Evolutionary conservation across 2,113 vertebrate genomes (phyloP).

Genomic region (Cettia cetti): DNA sequence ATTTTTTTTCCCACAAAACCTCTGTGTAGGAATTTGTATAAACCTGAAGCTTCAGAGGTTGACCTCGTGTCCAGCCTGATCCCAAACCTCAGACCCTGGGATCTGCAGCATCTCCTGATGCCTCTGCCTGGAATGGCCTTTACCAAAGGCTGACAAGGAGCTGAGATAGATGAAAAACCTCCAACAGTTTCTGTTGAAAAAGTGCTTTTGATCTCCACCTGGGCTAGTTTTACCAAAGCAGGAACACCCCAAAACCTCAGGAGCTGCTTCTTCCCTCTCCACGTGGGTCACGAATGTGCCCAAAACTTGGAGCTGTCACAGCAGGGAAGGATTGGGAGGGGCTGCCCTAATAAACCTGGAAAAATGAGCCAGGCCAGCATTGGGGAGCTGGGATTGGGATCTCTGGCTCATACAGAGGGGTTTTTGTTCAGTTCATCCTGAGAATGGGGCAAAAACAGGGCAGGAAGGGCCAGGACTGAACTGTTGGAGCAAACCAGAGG

Average conservation of each 20-base stretch:
- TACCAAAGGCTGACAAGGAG: neutral
- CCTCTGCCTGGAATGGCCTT: neutral
- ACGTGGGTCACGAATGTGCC: accelerated
- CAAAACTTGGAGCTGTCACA: neutral
- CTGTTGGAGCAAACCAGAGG: too few relatives aligned
- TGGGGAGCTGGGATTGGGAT: neutral
- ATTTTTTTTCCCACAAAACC: neutral
- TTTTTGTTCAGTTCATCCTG: neutral
- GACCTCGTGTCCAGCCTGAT: neutral
- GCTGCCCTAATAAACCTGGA: neutral
- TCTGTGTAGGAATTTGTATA: neutral
- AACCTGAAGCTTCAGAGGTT: neutral
- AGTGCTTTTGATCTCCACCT: neutral
- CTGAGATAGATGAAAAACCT: neutral
- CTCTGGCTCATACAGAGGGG: neutral
- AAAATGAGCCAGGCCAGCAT: neutral
- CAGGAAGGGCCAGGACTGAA: neutral
- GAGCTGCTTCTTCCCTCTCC: neutral
- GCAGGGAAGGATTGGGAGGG: too few relatives aligned
- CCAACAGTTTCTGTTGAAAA: neutral
- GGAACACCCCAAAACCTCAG: neutral
- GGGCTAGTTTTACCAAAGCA: neutral
- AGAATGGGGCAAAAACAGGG: neutral
- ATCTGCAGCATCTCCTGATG: neutral
- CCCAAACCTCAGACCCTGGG: neutral